Base-by-base conservation (phyloP, 2,113 vertebrate species). In the Ailuropoda melanoleuca region DNA sequence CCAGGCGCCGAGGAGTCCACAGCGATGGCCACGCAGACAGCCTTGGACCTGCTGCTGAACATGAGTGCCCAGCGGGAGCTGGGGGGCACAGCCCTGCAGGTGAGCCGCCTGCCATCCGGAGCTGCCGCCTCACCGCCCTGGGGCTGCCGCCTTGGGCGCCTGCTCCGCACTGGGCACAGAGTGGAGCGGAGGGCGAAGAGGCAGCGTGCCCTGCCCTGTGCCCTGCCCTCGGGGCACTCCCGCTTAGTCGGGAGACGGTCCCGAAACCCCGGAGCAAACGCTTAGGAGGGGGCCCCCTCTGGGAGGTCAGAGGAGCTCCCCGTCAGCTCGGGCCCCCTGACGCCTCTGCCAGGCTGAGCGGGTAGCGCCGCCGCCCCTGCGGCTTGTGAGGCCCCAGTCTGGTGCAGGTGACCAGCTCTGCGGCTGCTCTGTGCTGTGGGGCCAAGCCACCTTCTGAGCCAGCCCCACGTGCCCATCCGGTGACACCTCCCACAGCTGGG, bases 11-110 rank as follows among this genome's bases (percentile, higher is more conserved):
- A 99, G 11, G 99, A 98, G 88, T 99, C 99, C 0, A 98, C 99
- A 1, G 99, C 99, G 3, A 97, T 99, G 92, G 99, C 99, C 37
- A 99, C 99, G 0, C 99, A 99, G 97, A 99, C 99, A 0, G 99
- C 99, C 13, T 98, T 99, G 94, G 99, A 99, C 94, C 99, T 99
- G 23, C 98, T 99, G 86, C 98, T 99, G 93, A 99, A 99, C 95
- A 99, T 99, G 99, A 99, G 99, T 1, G 95, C 99, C 3, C 99
- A 99, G 74, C 98, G 99, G 56, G 99, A 99, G 97, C 97, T 99
- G 93, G 98, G 99, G 23, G 97, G 98, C 0, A 98, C 99, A 46
- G 98, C 99, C 0, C 98, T 99, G 85, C 99, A 99, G 99, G 99
- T 99, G 96, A 93, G 98, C 34, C 21, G 4, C 43, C 23, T 1